Conservation (phyloP, 2,888 invertebrate genomes). For the Drosophila maculinotata region DNA sequence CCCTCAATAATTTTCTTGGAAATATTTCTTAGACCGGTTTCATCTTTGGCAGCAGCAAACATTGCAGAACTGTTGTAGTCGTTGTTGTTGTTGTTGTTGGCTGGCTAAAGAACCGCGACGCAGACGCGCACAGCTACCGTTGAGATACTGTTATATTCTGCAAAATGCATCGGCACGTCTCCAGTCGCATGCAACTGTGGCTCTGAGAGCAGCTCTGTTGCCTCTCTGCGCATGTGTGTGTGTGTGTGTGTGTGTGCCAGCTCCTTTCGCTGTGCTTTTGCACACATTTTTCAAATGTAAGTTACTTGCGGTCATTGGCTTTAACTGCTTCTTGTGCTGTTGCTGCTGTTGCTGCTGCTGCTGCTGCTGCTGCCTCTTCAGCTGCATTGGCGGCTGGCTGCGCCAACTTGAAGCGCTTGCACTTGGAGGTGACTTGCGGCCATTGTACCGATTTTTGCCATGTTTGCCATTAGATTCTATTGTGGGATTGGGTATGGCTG, state of each 20-base stretch:
- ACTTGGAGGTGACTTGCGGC: constrained; percentile 81
- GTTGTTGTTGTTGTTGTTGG: constrained; percentile 28
- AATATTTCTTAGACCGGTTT: constrained; percentile 79
- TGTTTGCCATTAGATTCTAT: constrained; percentile 47
- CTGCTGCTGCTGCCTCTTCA: constrained; percentile 63
- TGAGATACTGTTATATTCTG: constrained; percentile 76
- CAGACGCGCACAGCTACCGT: constrained; percentile 57
- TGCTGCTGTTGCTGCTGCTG: constrained; percentile 62
- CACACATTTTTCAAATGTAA: constrained; percentile 85
- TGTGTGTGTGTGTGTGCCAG: constrained; percentile 49
- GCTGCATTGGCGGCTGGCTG: constrained; percentile 37
- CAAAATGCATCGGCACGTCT: constrained; percentile 66
- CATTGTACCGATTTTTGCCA: constrained; percentile 81
- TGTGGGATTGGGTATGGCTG: constrained; percentile 19
- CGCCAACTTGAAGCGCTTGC: constrained; percentile 36
- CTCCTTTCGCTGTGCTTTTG: constrained; percentile 81
- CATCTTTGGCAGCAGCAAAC: constrained; percentile 58
- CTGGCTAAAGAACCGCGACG: constrained; percentile 66
- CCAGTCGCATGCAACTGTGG: constrained; percentile 34
- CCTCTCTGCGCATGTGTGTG: constrained; percentile 27
- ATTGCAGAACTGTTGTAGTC: constrained; percentile 44
- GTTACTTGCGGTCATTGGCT: constrained; percentile 85
- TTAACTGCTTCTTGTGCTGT: constrained; percentile 63
- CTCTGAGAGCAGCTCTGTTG: constrained; percentile 30
- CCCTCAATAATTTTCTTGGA: constrained; percentile 83